A percentile compares a stretch with the other conserved stretches of the same genome.
phyloP scores from a whole-genome alignment of 2,797 vertebrate genomes.

The Takifugu ocellatus region DNA sequence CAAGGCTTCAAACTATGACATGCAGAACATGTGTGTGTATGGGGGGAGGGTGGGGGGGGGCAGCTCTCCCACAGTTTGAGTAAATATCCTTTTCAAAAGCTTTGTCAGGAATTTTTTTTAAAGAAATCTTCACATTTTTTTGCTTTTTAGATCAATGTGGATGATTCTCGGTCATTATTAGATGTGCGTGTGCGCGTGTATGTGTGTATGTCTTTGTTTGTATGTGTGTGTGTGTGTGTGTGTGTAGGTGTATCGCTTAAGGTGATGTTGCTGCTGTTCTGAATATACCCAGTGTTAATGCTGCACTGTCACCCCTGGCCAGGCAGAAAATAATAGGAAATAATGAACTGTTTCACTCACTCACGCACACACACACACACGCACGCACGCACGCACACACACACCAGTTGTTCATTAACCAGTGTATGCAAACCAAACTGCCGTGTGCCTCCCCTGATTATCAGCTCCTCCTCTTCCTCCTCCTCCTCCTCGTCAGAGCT shows the following conservation, averaged over 20 bases:
- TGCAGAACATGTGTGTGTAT: no score
- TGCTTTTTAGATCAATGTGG: constrained; percentile 8
- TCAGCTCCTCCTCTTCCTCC: constrained; percentile 42
- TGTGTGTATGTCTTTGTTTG: constrained; percentile 13
- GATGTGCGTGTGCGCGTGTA: constrained; percentile 18
- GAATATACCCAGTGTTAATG: constrained; percentile 58
- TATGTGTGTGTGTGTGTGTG: constrained; percentile 16
- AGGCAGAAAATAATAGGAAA: constrained; percentile 82
- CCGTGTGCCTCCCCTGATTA: constrained; percentile 61
- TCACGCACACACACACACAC: constrained; percentile 13
- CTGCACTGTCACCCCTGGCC: constrained; percentile 83
- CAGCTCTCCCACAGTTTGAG: no score
- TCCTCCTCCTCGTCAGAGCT: background rate
- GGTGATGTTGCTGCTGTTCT: constrained; percentile 55
- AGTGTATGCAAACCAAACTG: constrained; percentile 82
- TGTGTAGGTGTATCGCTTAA: constrained; percentile 39
- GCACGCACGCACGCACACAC: constrained; percentile 14
- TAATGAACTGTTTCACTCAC: constrained; percentile 79
- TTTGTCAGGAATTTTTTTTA: no score
- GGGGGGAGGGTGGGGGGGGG: no score
- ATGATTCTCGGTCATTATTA: constrained; percentile 13
- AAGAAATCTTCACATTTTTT: background rate
- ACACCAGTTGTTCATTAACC: constrained; percentile 87
- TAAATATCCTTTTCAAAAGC: no score
- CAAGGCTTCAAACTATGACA: no score